Base-by-base conservation (phyloP, 2,113 vertebrate species). In the Aegypius monachus region DNA sequence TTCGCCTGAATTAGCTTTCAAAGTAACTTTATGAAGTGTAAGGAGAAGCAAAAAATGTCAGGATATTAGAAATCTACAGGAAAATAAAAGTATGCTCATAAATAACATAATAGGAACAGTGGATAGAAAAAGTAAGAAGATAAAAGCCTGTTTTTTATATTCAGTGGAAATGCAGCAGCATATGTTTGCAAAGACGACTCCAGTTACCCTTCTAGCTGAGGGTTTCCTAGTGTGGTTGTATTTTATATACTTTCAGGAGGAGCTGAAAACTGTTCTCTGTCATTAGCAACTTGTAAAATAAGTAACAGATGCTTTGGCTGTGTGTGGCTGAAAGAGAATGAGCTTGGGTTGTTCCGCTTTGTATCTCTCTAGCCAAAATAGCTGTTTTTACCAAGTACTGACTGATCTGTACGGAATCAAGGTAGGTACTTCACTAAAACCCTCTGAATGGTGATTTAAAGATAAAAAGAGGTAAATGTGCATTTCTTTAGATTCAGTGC, bases 281-380 rank as follows among this genome's bases (percentile, higher is more conserved):
- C 95, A 93, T 98, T 97, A 96, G 86, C 82, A 95, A 95, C 89
- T 90, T 96, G 77, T 96, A 93, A 97, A 98, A 98, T 86, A 92
- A 95, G 85, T 73, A 97, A 92, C 97, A 98, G 97, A 97, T 98
- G 96, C 95, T 94, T 94, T 73, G 83, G 2, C 91, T 83, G 61
- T 45, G 96, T 97, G 89, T 91, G 94, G 89, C 90, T 93, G 42
- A 68, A 95, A 72, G 86, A 75, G 25, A 70, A 94, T 36, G 90
- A 93, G 61, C 84, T 88, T 43, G 92, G 86, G 63, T 67, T 89
- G 38, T 83, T 97, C 93, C 71, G 42, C 18, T 65, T 68, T 67
- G 42, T 43, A 62, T 71, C 63, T 70, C 48, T 56, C 40, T 77
- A 61, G 47, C 74, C 65, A 74, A 73, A 92, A 82, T 40, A 63